phyloP scores from a whole-genome alignment of 2,797 vertebrate species.

The Hydrolagus colliei region DNA sequence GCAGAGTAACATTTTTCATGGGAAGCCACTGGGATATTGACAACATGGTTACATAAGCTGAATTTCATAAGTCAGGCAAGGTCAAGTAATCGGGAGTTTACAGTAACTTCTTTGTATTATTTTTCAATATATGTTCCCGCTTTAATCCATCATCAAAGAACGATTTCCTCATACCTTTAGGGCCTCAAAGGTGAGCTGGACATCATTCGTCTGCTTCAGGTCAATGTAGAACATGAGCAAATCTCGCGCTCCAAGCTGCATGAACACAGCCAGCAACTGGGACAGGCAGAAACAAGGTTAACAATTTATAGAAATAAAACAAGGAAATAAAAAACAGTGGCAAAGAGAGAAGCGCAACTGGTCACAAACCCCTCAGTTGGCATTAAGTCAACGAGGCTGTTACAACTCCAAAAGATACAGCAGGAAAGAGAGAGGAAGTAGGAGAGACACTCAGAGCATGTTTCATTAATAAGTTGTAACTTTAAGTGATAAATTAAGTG shows the following conservation, averaged over 20 bases:
- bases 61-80: background rate
- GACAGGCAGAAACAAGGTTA: conserved; percentile 29
- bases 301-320: too few species aligned
- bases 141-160: background rate
- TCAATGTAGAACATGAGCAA: conserved; percentile 97
- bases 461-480: too few species aligned
- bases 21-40: background rate
- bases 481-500: too few species aligned
- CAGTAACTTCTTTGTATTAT: too few species aligned
- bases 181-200: conserved; percentile 92
- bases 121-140: too few species aligned
- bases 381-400: background rate
- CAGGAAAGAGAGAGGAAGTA: too few species aligned
- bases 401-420: too few species aligned
- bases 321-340: background rate
- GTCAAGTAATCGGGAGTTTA: too few species aligned
- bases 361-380: background rate
- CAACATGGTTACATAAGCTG: background rate
- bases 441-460: too few species aligned
- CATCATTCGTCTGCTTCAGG: conserved; percentile 90
- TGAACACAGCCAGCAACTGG: conserved; percentile 91
- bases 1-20: background rate
- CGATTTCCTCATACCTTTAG: conserved; percentile 71
- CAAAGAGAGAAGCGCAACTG: background rate
- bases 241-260: conserved; percentile 92